phyloP scores from a whole-genome alignment of 1,140 invertebrate genomes.

The Macrosteles quadrilineatus region DNA sequence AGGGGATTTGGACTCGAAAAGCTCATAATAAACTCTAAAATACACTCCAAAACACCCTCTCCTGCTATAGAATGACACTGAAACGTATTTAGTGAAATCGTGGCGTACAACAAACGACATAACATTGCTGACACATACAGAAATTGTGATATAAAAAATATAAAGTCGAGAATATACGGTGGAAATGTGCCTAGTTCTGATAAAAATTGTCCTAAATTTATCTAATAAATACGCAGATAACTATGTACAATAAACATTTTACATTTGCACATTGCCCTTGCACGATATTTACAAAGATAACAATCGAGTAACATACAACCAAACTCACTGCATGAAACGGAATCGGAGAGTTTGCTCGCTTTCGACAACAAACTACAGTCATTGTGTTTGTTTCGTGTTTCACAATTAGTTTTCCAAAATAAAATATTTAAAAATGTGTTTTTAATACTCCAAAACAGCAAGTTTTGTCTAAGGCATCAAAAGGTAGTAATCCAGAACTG shows the following conservation, averaged over 20 bases:
- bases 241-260: conserved; percentile 24
- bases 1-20: neutral
- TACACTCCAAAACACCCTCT: neutral
- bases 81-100: neutral
- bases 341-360: too few species aligned
- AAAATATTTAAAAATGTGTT: too few species aligned
- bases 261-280: conserved; percentile 31
- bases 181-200: neutral
- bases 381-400: too few species aligned
- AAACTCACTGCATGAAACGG: too few species aligned
- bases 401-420: too few species aligned
- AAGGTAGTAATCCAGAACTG: too few species aligned
- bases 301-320: too few species aligned
- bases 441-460: too few species aligned
- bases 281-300: conserved; percentile 1
- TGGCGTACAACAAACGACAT: neutral
- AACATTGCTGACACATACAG: conserved; percentile 6
- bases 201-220: neutral
- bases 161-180: conserved; percentile 9
- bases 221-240: conserved; percentile 15
- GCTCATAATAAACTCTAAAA: neutral
- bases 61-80: neutral
- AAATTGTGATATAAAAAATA: conserved; percentile 18
- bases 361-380: too few species aligned
- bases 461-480: too few species aligned